Conservation (phyloP, 2,797 vertebrate genomes). For the Austrolebias charrua region DNA sequence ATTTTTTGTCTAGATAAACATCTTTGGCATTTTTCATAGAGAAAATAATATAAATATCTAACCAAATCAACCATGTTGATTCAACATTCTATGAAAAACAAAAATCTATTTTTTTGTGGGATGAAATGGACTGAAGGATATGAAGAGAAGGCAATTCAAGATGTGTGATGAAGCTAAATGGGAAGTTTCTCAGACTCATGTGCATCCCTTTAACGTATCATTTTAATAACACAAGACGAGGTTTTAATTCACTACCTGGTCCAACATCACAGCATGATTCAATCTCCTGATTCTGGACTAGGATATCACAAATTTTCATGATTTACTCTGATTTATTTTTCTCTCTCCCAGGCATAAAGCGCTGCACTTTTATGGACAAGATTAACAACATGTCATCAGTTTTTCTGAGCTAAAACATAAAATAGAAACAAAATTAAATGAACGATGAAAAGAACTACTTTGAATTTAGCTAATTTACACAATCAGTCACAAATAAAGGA, state of each 20-base stretch:
- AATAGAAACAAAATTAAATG: neutral
- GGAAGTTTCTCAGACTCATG: neutral
- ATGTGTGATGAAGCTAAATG: neutral
- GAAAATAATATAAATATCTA: too few species aligned
- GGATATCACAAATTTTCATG: neutral
- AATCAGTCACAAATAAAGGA: too few species aligned
- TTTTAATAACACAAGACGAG: neutral
- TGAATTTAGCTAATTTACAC: neutral
- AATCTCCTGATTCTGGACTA: neutral
- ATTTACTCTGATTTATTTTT: neutral
- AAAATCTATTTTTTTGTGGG: neutral
- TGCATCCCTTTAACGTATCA: slow-evolving; percentile 2
- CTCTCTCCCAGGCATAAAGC: neutral
- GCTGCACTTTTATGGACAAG: neutral
- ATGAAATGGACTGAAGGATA: neutral
- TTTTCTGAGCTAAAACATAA: neutral
- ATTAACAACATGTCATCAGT: neutral
- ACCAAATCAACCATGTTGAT: too few species aligned
- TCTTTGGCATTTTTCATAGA: too few species aligned
- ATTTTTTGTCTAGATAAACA: too few species aligned
- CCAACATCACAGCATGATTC: neutral
- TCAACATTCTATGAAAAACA: neutral
- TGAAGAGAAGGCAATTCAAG: neutral
- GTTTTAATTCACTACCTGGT: neutral
- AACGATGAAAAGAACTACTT: too few species aligned